Evolutionary conservation across 53 echinoderm and acorn worm species (phyloP).

Genomic region (Apostichopus leukothele): DNA sequence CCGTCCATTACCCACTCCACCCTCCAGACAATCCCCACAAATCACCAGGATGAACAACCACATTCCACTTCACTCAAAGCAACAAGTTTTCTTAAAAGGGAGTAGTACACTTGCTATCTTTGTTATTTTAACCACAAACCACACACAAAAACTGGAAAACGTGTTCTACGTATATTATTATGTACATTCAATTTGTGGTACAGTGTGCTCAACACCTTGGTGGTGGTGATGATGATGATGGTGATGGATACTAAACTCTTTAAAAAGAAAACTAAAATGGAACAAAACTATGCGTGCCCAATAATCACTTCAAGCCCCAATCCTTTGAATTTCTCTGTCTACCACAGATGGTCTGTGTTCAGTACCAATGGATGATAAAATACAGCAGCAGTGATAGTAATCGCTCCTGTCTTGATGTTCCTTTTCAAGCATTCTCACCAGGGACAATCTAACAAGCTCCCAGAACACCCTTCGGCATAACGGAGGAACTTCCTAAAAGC

Average conservation of each 20-base stretch:
- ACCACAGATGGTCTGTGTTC: background rate
- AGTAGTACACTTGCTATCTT: background rate
- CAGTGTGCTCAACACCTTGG: background rate
- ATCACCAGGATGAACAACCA: no score
- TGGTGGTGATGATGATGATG: background rate
- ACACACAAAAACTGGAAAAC: background rate
- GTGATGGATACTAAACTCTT: background rate
- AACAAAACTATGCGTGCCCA: background rate
- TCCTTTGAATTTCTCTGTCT: background rate
- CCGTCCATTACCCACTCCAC: no score
- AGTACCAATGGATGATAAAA: background rate
- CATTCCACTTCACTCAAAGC: background rate
- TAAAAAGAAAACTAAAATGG: background rate
- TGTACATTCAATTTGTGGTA: background rate
- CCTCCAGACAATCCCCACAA: no score
- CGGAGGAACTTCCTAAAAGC: background rate
- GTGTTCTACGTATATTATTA: background rate
- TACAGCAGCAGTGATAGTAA: background rate
- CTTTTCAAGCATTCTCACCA: background rate
- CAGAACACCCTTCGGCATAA: background rate
- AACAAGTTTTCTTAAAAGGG: background rate
- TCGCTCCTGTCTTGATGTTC: background rate
- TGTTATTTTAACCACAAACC: background rate
- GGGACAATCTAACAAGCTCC: background rate
- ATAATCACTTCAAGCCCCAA: background rate